Base-by-base conservation (phyloP, 2,888 invertebrate genomes). In the Euplexia lucipara region DNA sequence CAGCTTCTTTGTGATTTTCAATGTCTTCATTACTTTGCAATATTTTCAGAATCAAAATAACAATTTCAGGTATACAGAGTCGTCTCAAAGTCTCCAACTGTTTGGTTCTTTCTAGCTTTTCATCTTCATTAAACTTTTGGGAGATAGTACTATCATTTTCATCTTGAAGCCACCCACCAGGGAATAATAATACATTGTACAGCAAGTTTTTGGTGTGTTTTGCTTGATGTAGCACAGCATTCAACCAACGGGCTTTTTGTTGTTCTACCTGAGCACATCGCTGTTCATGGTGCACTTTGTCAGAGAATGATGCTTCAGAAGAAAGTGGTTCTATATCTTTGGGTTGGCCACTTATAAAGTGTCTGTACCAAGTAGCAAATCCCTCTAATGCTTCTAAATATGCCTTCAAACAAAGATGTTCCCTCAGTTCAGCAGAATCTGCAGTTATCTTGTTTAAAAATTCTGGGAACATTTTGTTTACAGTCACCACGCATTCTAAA, bases 91-190 rank as follows among this genome's bases (percentile, higher is more conserved):
- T 96, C 57, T 96, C 96, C 89, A 98, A 91, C 89, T 98, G 98
- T 78, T 97, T 96, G 9, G 94, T 90, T 81, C 98, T 96, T 41
- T 95, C 95, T 20, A 90, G 78, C 45, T 90, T 90, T 53, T 96
- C 95, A 62, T 95, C 91, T 70, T 96, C 95, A 77, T 87, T 92
- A 35, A 89, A 94, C 26, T 92, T 93, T 7, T 84, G 78, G 0
- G 95, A 95, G 67, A 95, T 95, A 57, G 95, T 94, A 18, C 95
- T 91, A 48, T 95, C 95, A 75, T 90, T 95, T 16, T 96, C 96
- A 88, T 98, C 98, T 47, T 97, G 96, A 66, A 99, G 96, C 99
- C 99, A 99, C 6, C 99, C 98, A 81, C 98, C 97, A 3, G 98
- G 98, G 88, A 99, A 99, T 10, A 98, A 90, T 39, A 99, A 89